A percentile compares a stretch with the other conserved stretches of the same genome.
Conservation (phyloP, 2,113 vertebrate species). For the Bettongia penicillata region DNA sequence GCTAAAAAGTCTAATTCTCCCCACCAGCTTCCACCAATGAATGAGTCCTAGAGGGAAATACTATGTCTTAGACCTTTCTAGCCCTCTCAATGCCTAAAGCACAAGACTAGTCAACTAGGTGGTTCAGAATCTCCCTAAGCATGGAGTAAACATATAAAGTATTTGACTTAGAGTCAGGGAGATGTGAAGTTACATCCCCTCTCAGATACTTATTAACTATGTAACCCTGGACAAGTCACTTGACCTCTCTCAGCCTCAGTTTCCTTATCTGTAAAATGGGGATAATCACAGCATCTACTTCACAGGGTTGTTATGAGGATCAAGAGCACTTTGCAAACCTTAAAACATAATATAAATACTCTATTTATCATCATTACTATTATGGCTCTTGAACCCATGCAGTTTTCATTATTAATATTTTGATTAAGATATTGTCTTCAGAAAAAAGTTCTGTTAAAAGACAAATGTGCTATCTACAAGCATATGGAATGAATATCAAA, state of each 20-base stretch:
- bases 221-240: background rate
- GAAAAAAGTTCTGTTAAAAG: conserved; percentile 6
- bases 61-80: background rate
- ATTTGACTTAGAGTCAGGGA: background rate
- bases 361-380: background rate
- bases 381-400: background rate
- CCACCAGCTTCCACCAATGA: background rate
- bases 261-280: background rate
- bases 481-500: background rate
- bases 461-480: conserved; percentile 11
- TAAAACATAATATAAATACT: background rate
- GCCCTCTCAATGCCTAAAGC: background rate
- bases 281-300: background rate
- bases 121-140: background rate
- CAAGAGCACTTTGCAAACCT: background rate
- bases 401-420: background rate
- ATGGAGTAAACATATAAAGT: background rate
- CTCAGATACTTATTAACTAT: background rate
- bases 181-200: background rate
- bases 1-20: background rate
- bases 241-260: too few species aligned
- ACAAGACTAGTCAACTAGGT: background rate
- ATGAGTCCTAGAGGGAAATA: background rate
- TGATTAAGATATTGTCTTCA: background rate
- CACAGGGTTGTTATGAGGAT: background rate